Conservation (phyloP, 2,888 invertebrate genomes). For the Drosophila kanekoi region DNA sequence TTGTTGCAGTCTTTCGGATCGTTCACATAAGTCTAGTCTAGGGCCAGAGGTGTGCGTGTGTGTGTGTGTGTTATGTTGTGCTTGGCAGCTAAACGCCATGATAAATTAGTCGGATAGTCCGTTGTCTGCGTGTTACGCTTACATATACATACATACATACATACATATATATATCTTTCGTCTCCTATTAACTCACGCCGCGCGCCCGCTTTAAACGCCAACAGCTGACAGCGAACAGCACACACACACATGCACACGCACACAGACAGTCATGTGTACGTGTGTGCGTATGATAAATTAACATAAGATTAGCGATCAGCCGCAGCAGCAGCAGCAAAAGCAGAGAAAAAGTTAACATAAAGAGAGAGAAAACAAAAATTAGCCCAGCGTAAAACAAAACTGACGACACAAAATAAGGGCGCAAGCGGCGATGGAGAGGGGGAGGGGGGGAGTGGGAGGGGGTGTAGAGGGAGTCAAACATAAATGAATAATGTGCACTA, state of each 20-base stretch:
- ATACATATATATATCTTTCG: slow-evolving; percentile 9
- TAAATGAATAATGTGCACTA: slow-evolving; percentile 78
- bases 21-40: not conserved
- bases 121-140: slow-evolving; percentile 60
- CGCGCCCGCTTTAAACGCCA: slow-evolving; percentile 45
- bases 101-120: slow-evolving; percentile 59
- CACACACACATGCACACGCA: slow-evolving; percentile 19
- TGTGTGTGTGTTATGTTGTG: slow-evolving; percentile 30
- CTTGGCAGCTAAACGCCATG: slow-evolving; percentile 53
- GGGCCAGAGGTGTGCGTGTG: not conserved
- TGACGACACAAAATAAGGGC: slow-evolving; percentile 7
- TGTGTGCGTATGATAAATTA: slow-evolving; percentile 71
- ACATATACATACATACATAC: too few species aligned
- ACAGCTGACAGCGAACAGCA: slow-evolving; percentile 54
- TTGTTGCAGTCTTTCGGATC: too few species aligned
- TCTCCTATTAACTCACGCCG: slow-evolving; percentile 10
- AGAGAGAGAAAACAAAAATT: slow-evolving; percentile 37
- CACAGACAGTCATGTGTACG: not conserved
- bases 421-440: too few species aligned
- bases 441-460: too few species aligned
- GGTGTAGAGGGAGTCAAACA: slow-evolving; percentile 35
- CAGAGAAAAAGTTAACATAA: slow-evolving; percentile 6
- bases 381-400: slow-evolving; percentile 58
- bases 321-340: slow-evolving; percentile 31
- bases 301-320: slow-evolving; percentile 77